phyloP scores from a whole-genome alignment of 2,888 invertebrate genomes.

The Andricus curvator region DNA sequence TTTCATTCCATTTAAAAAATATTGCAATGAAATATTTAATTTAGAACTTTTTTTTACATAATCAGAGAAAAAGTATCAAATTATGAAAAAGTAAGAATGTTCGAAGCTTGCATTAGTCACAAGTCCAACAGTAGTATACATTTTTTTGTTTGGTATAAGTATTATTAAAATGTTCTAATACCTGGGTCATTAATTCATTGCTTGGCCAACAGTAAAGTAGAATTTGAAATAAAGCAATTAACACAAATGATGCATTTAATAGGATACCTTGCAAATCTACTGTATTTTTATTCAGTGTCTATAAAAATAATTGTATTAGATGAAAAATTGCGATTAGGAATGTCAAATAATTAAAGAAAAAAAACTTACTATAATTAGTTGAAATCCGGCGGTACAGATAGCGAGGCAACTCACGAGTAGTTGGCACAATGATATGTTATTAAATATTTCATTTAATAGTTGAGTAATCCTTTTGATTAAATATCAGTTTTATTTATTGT shows the following conservation, averaged over 20 bases:
- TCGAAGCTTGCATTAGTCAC: too few species aligned
- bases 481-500: neutral
- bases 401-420: neutral
- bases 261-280: neutral
- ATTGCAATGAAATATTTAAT: too few species aligned
- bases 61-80: too few species aligned
- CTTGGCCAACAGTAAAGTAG: constrained; percentile 16
- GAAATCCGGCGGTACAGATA: constrained; percentile 1
- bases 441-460: neutral
- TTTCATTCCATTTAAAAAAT: too few species aligned
- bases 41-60: too few species aligned
- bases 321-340: neutral
- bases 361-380: neutral
- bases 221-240: neutral
- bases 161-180: neutral
- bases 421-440: neutral
- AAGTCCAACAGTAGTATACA: too few species aligned
- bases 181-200: constrained; percentile 14
- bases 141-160: too few species aligned
- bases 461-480: neutral
- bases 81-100: too few species aligned
- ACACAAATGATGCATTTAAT: neutral
- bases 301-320: too few species aligned
- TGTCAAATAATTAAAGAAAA: neutral
- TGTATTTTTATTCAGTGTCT: neutral